phyloP scores from a whole-genome alignment of 2,113 vertebrate species.

The Lophura nycthemera region DNA sequence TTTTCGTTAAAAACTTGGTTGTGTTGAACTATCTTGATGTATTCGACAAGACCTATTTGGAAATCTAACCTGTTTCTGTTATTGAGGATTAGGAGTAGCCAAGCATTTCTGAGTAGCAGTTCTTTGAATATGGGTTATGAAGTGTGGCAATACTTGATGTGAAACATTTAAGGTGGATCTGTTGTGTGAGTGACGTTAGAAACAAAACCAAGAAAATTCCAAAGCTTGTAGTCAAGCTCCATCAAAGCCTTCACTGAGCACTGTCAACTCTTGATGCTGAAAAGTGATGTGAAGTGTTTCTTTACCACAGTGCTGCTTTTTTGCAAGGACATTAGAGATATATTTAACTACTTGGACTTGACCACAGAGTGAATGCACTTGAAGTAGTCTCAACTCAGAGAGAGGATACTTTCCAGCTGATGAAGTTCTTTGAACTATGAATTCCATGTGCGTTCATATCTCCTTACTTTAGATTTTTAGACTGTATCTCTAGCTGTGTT shows the following conservation, averaged over 20 bases:
- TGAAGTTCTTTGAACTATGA: background rate
- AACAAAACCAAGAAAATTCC: background rate
- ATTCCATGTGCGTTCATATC: background rate
- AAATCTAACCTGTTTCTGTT: background rate
- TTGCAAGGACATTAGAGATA: background rate
- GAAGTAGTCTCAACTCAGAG: conserved; percentile 3
- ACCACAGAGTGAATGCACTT: background rate
- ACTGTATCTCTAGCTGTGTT: background rate
- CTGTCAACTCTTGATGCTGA: background rate
- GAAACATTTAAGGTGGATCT: background rate
- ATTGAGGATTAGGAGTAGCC: conserved; percentile 8
- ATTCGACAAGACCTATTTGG: background rate
- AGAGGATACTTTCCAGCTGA: background rate
- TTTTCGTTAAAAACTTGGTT: background rate
- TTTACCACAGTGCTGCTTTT: conserved; percentile 7
- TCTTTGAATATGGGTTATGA: background rate
- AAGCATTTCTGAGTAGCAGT: background rate
- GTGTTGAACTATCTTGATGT: background rate
- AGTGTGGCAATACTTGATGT: background rate
- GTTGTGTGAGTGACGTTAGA: background rate
- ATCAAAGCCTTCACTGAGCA: background rate
- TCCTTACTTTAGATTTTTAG: background rate
- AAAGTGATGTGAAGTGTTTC: background rate
- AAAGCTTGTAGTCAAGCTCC: background rate
- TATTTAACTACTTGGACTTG: conserved; percentile 19